Evolutionary conservation across 2,113 vertebrate species (phyloP).

Genomic region (Psophia crepitans): DNA sequence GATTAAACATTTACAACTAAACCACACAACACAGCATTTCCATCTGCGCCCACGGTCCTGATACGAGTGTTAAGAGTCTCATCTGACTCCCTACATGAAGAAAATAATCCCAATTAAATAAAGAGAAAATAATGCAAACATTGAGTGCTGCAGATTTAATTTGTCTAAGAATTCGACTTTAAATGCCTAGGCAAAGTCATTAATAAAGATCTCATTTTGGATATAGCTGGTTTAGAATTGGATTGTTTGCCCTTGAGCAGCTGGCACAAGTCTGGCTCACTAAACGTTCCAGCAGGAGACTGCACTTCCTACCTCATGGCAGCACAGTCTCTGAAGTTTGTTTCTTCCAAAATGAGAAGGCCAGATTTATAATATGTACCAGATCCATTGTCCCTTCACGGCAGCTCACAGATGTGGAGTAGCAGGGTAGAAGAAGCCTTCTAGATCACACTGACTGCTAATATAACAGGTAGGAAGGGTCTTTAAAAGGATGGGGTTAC

Average conservation of each 20-base stretch:
- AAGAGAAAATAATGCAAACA: background rate
- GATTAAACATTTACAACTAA: conserved; percentile 5
- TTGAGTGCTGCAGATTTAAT: background rate
- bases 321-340: background rate
- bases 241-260: background rate
- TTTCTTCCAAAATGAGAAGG: background rate
- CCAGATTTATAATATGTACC: background rate
- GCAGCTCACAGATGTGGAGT: background rate
- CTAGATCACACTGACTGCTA: background rate
- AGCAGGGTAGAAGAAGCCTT: background rate
- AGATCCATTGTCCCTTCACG: background rate
- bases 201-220: background rate
- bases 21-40: background rate
- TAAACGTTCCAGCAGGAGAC: background rate
- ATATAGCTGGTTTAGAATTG: background rate
- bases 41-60: background rate
- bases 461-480: background rate
- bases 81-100: background rate
- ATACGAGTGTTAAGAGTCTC: background rate
- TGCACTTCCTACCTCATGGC: background rate
- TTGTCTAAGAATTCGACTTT: background rate
- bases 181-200: background rate
- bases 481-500: background rate
- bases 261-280: background rate
- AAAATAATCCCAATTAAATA: background rate